Evolutionary conservation across 1,140 invertebrate species (phyloP).

Genomic region (Tribolium castaneum): DNA sequence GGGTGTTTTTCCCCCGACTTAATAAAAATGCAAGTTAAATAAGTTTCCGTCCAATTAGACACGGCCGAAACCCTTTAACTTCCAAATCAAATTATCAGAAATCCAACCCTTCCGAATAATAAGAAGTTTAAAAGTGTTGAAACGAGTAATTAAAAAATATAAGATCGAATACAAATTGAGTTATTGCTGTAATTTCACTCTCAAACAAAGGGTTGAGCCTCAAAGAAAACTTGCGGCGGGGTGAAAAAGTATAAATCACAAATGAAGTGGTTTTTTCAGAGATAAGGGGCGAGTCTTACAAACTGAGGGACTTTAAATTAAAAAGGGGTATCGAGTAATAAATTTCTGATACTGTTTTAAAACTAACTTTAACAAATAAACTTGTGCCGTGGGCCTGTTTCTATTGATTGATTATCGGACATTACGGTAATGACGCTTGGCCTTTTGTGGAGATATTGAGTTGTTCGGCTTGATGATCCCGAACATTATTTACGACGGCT

Average conservation of each 20-base stretch:
- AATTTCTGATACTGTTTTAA: constrained; percentile 46
- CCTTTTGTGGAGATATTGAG: constrained; percentile 14
- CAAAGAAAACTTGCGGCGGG: constrained; percentile 45
- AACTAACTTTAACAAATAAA: constrained; percentile 43
- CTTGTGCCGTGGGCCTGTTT: not conserved
- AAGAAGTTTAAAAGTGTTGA: constrained; percentile 51
- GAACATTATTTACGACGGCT: constrained; percentile 20
- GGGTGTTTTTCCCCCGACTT: not conserved
- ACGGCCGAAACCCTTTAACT: constrained; percentile 45
- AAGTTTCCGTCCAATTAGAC: constrained; percentile 47
- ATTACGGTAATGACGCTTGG: constrained; percentile 45
- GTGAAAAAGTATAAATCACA: constrained; percentile 53
- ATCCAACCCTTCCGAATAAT: constrained; percentile 41
- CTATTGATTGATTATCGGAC: constrained; percentile 53
- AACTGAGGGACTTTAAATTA: constrained; percentile 50
- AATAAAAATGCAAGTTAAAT: constrained; percentile 44
- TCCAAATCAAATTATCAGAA: constrained; percentile 51
- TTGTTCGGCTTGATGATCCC: constrained; percentile 20
- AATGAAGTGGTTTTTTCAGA: constrained; percentile 49
- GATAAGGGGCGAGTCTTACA: constrained; percentile 42
- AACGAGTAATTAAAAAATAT: constrained; percentile 56
- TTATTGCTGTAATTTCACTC: constrained; percentile 55
- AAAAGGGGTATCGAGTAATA: constrained; percentile 50
- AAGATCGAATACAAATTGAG: constrained; percentile 58
- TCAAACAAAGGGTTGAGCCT: constrained; percentile 54